A percentile compares a stretch with the other conserved stretches of the same genome.
phyloP scores from a whole-genome alignment of 2,797 vertebrate species.

The Parauchenoglanis ngamensis region DNA sequence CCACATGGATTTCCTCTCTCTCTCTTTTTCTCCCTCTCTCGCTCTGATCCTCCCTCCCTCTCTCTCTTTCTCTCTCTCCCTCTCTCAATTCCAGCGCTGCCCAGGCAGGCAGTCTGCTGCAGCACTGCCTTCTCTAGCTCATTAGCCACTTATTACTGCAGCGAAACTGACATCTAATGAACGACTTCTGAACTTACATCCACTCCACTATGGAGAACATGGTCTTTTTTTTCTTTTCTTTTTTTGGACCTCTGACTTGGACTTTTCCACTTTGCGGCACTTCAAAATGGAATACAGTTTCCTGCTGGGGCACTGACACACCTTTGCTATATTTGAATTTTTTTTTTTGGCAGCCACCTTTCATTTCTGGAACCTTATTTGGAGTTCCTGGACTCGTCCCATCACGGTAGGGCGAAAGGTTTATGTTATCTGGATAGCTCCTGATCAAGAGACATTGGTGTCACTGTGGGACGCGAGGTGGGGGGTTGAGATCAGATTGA shows the following conservation, averaged over 20 bases:
- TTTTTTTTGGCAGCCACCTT: slow-evolving; percentile 32
- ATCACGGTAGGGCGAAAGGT: slow-evolving; percentile 31
- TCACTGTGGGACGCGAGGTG: slow-evolving; percentile 59
- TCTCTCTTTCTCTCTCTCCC: slow-evolving; percentile 65
- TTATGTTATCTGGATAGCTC: slow-evolving; percentile 47
- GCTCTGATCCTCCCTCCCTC: slow-evolving; percentile 38
- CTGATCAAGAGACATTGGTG: slow-evolving; percentile 66
- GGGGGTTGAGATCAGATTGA: slow-evolving; percentile 63
- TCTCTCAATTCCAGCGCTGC: slow-evolving; percentile 63
- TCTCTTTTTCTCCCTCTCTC: slow-evolving; percentile 33
- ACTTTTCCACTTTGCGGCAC: slow-evolving; percentile 53
- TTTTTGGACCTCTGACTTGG: slow-evolving; percentile 25
- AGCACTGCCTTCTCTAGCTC: slow-evolving; percentile 73
- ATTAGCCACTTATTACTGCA: slow-evolving; percentile 76
- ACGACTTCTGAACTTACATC: slow-evolving; percentile 72
- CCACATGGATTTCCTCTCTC: slow-evolving; percentile 72
- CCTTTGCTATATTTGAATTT: slow-evolving; percentile 34
- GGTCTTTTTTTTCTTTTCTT: no score
- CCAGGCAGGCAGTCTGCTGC: slow-evolving; percentile 76
- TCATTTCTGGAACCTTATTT: slow-evolving; percentile 33
- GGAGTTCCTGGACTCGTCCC: slow-evolving; percentile 38
- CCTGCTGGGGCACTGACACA: slow-evolving; percentile 63
- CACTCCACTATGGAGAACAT: slow-evolving; percentile 59
- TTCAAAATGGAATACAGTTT: slow-evolving; percentile 67
- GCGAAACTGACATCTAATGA: slow-evolving; percentile 71